Conservation (phyloP, 1,140 invertebrate species). For the Papilio xuthus region DNA sequence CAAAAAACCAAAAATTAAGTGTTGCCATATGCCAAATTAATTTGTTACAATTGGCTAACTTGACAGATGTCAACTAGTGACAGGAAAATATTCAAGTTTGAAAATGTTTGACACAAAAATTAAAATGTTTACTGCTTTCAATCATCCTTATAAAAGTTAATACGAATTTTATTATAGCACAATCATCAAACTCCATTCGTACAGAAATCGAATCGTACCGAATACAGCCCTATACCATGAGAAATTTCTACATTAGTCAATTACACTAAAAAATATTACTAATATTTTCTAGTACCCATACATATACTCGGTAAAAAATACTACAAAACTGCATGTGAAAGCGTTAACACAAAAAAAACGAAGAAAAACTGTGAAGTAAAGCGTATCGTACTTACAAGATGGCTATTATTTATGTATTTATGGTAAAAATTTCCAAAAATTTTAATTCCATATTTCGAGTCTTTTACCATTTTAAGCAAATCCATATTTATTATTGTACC, state of each 20-base stretch:
- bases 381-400: conserved; percentile 22
- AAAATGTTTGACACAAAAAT: background rate
- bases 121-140: background rate
- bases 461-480: conserved; percentile 36
- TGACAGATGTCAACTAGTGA: background rate
- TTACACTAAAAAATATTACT: conserved; percentile 41
- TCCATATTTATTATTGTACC: conserved; percentile 35
- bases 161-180: background rate
- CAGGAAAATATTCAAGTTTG: background rate
- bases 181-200: conserved; percentile 30
- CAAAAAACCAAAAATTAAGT: background rate
- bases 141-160: conserved; percentile 1
- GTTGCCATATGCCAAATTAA: background rate
- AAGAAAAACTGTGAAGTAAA: conserved; percentile 7
- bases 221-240: conserved; percentile 31
- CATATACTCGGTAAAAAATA: conserved; percentile 54
- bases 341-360: conserved; percentile 4
- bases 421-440: conserved; percentile 47
- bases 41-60: background rate
- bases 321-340: conserved; percentile 42
- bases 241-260: conserved; percentile 31
- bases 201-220: conserved; percentile 27
- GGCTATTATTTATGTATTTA: conserved; percentile 27
- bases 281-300: conserved; percentile 62
- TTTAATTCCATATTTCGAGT: conserved; percentile 46